Conservation (phyloP, 2,113 vertebrate genomes). For the Mesembrinibis cayennensis region DNA sequence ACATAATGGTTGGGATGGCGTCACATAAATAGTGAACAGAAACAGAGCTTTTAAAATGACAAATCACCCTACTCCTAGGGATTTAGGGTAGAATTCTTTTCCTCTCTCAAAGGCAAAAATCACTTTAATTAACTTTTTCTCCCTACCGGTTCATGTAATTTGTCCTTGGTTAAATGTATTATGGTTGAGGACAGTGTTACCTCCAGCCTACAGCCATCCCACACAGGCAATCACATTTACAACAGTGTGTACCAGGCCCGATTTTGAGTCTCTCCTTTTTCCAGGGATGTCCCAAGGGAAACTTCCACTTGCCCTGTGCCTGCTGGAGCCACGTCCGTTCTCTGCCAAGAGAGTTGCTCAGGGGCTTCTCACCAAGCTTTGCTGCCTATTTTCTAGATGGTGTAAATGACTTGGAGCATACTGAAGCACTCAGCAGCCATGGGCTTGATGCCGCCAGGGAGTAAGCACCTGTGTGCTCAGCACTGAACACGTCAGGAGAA, state of each 20-base stretch:
- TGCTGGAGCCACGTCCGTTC: fast-evolving
- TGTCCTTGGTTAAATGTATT: not conserved
- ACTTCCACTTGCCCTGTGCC: not conserved
- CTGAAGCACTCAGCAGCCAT: fast-evolving
- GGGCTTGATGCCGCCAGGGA: not conserved
- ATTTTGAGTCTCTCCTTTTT: not conserved
- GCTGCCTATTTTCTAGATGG: not conserved
- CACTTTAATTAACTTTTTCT: not conserved
- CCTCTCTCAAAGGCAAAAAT: not conserved
- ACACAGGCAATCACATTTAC: not conserved
- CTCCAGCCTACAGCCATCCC: not conserved
- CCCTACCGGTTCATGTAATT: not conserved
- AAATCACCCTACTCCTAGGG: not conserved
- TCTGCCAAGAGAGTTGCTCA: not conserved
- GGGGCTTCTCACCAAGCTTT: not conserved
- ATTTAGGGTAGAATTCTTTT: not conserved
- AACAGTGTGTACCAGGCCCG: not conserved
- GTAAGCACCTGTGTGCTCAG: fast-evolving
- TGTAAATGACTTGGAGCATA: not conserved
- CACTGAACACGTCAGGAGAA: fast-evolving
- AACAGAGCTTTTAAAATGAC: not conserved
- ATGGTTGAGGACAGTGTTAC: fast-evolving
- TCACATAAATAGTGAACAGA: not conserved
- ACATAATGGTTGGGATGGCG: not conserved
- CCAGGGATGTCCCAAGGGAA: not conserved